Evolutionary conservation across 2,888 invertebrate genomes (phyloP), one percentile per base, ranked within the genome.

Genomic region (Zootermopsis nevadensis): DNA sequence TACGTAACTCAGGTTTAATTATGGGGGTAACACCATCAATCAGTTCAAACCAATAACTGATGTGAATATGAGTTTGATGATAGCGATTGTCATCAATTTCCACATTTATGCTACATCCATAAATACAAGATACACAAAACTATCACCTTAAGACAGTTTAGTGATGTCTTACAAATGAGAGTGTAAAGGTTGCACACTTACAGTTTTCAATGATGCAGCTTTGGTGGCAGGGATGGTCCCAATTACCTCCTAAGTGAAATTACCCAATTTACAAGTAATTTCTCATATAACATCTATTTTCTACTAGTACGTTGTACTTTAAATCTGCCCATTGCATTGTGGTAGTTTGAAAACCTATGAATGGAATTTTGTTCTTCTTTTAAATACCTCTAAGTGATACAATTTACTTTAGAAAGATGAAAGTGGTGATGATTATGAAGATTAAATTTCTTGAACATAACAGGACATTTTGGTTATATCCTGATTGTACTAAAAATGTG

Each of bases 401-500:
- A 30, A 27, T 69, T 69, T 33, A 31, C 33, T 33, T 69, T 19
- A 69, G 27, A 69, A 67, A 27, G 33, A 33, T 69, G 69, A 33
- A 30, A 12, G n/a, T 74, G n/a, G 38, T 35, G 33, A 7, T 38
- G 24, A 38, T 38, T 35, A 74, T 42, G n/a, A 74, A 74, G 24
- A 74, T n/a, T 3, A 38, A 74, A 74, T 74, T 74, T 42, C 74
- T 74, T 74, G 12, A 38, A 24, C 42, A 74, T 74, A 3, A 10
- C 74, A 74, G 1, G 19, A 38, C 72, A n/a, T n/a, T 24, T 4
- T 8, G n/a, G 12, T 74, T 74, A 74, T n/a, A 60, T 60, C n/a
- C n/a, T 60, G 60, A 27, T n/a, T 60, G 7, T n/a, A 38, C 74
- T 74, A 38, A 74, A 42, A 38, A 74, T 74, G 74, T 74, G 74